These are phyloP conservation scores for Iselma pallidipennis DNA, from an alignment of 2,888 invertebrate species.

Conservation along the genomic window DNA sequence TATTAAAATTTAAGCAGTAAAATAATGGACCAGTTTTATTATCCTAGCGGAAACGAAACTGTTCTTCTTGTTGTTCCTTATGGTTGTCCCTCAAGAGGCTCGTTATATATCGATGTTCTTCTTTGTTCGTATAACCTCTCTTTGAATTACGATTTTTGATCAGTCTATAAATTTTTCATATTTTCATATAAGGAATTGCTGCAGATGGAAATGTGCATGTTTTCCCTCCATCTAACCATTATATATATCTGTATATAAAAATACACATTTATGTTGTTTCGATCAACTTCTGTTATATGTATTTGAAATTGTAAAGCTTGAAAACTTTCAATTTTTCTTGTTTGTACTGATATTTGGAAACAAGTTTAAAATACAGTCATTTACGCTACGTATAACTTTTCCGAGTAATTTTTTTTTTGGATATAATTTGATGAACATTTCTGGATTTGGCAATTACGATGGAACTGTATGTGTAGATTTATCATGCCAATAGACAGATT, in stretches of 20 bases:
- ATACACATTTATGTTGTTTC: neutral
- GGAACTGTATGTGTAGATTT: neutral
- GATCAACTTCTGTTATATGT: neutral
- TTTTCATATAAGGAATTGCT: slow-evolving; percentile 30
- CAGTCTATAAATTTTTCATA: slow-evolving; percentile 41
- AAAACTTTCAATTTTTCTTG: neutral
- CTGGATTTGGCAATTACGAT: neutral
- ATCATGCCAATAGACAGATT: neutral
- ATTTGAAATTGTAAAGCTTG: neutral
- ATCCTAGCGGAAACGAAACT: slow-evolving; percentile 32
- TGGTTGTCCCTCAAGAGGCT: slow-evolving; percentile 26
- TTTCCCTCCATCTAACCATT: neutral
- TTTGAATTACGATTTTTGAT: slow-evolving; percentile 40
- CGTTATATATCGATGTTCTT: slow-evolving; percentile 34
- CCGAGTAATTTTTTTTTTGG: too few relatives aligned
- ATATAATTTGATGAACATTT: neutral
- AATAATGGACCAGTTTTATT: slow-evolving; percentile 44
- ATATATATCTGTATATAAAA: neutral
- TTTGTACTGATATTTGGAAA: neutral
- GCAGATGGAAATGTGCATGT: slow-evolving; percentile 21
- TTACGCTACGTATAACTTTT: neutral
- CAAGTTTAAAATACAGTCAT: too few relatives aligned
- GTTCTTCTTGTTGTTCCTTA: slow-evolving; percentile 9
- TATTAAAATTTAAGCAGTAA: slow-evolving; percentile 42
- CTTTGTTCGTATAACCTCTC: slow-evolving; percentile 30